phyloP scores from a whole-genome alignment of 2,797 vertebrate species.

The Molothrus aeneus region DNA sequence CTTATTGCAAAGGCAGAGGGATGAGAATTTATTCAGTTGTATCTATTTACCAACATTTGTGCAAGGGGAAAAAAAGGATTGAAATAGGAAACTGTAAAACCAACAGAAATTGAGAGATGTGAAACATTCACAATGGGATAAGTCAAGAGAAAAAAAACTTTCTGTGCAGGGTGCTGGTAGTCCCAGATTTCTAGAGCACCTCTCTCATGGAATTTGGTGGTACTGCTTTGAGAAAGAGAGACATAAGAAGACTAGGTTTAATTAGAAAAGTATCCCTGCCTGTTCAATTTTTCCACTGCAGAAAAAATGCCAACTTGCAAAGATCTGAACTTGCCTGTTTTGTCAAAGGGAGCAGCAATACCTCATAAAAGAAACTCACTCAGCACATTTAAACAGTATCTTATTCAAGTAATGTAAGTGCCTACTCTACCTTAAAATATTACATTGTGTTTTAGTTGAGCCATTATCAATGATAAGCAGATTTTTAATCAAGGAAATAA shows the following conservation, averaged over 20 bases:
- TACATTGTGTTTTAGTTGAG: conserved; percentile 43
- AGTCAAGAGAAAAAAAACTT: neutral
- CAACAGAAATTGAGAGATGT: neutral
- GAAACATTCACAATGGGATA: neutral
- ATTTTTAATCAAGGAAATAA: conserved; percentile 78
- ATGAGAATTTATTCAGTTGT: neutral
- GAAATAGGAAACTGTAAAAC: neutral
- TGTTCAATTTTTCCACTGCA: neutral
- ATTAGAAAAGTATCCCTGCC: neutral
- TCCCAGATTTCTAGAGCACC: neutral
- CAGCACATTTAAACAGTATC: conserved; percentile 28
- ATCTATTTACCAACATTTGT: neutral
- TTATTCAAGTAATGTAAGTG: conserved; percentile 29
- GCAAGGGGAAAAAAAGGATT: neutral
- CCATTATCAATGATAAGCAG: conserved; percentile 67
- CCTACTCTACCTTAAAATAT: conserved; percentile 52
- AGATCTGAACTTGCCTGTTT: neutral
- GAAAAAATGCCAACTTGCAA: neutral
- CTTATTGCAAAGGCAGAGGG: neutral
- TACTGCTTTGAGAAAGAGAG: neutral
- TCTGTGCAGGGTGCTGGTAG: neutral
- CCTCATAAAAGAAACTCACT: neutral
- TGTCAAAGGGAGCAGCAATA: neutral
- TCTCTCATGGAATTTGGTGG: neutral
- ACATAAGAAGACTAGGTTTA: neutral